Base-by-base conservation (phyloP, 2,888 invertebrate genomes). In the Emesis castigata region DNA sequence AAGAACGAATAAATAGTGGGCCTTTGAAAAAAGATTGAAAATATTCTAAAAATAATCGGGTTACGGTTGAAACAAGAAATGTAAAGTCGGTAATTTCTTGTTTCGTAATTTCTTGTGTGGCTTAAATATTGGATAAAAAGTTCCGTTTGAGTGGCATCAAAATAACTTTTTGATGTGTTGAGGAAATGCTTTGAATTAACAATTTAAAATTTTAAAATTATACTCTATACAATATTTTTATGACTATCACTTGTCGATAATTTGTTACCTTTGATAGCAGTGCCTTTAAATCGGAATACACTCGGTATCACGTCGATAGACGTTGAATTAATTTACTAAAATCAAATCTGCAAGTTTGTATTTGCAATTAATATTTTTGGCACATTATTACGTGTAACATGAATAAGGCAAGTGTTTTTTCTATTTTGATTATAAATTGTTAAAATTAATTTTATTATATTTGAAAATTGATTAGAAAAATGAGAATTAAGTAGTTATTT, bases 401-500 rank as follows among this genome's bases (percentile, higher is more conserved):
- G 85, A 83, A 88, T 89, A 88, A 86, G 88, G 83, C 83, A 85
- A 83, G 85, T 83, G 82, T 87, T 88, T 88, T 75, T 79, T 66
- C 84, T 89, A 85, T 82, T 87, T 88, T 86, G 83, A 85, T 87
- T 87, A 79, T 87, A 83, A 87, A 89, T 88, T 90, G 89, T 90
- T 90, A 87, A 89, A 84, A 83, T 87, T 86, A 87, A 86, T 89
- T 87, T 88, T 87, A 85, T 83, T 88, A 84, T 86, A 83, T 86
- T 86, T 82, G 82, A 82, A 84, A 87, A 83, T 79, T 81, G 82
- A 75, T 74, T 84, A 81, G 87, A 85, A 82, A 79, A 90, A 85
- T 86, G 84, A 90, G 87, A 89, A 65, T 76, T 84, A 79, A 70
- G 70, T 86, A 87, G 86, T 91, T 92, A 91, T 93, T 94, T 91